Evolutionary conservation across 2,888 invertebrate genomes (phyloP).

Genomic region (Drosophila aldrichi): DNA sequence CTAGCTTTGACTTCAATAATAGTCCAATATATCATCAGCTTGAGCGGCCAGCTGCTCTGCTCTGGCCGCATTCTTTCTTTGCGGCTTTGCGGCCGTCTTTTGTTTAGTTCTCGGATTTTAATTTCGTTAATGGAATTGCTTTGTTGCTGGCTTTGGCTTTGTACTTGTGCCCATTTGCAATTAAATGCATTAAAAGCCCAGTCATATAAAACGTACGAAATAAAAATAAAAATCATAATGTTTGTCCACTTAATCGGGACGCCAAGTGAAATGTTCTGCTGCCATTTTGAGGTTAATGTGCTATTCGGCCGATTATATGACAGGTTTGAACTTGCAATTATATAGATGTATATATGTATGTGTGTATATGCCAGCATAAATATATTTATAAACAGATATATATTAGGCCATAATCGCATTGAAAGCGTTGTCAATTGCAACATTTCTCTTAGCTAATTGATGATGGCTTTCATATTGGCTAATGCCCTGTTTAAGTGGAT

Average conservation of each 20-base stretch:
- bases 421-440: constrained; percentile 37
- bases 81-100: constrained; percentile 23
- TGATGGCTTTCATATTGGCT: constrained; percentile 33
- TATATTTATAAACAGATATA: background rate
- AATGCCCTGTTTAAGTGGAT: constrained; percentile 10
- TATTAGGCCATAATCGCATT: constrained; percentile 5
- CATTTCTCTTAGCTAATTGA: constrained; percentile 67
- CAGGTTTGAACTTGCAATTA: constrained; percentile 43
- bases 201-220: constrained; percentile 59
- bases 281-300: constrained; percentile 64
- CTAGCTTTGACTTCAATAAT: constrained; percentile 10
- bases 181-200: constrained; percentile 65
- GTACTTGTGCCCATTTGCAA: constrained; percentile 47
- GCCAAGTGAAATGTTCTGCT: constrained; percentile 35
- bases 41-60: constrained; percentile 16
- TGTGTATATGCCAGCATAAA: background rate
- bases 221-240: constrained; percentile 58
- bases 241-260: constrained; percentile 23
- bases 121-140: constrained; percentile 70
- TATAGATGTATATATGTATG: background rate
- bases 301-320: constrained; percentile 29
- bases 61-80: constrained; percentile 49
- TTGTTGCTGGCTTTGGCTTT: constrained; percentile 2
- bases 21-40: constrained; percentile 16
- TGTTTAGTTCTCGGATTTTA: constrained; percentile 56